A percentile compares a stretch with the other conserved stretches of the same genome.
These are phyloP conservation scores for Lota lota DNA, from an alignment of 2,113 vertebrate genomes.

Conservation along the genomic window DNA sequence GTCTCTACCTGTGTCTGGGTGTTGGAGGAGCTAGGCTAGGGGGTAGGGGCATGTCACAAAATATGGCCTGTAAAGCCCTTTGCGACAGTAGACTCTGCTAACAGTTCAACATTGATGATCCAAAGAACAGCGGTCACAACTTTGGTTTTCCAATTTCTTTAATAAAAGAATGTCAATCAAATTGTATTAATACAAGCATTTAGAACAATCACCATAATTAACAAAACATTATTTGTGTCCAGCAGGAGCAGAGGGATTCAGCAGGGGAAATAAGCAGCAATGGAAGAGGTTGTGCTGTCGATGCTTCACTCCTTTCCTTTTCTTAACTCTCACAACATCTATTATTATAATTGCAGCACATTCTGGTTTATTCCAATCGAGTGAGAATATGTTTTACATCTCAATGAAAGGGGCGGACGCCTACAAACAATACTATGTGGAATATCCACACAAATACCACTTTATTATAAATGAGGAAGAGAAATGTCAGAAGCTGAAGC, in stretches of 20 bases:
- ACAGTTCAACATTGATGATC: too few species aligned
- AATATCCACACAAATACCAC: slow-evolving; percentile 61
- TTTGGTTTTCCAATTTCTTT: too few species aligned
- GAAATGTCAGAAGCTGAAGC: slow-evolving; percentile 41
- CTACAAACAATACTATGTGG: slow-evolving; percentile 38
- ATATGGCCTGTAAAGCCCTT: too few species aligned
- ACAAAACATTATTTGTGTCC: neutral
- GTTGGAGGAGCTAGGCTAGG: too few species aligned
- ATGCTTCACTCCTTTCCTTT: neutral
- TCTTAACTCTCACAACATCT: neutral
- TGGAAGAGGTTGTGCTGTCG: slow-evolving; percentile 2
- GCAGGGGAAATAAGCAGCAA: slow-evolving; percentile 2
- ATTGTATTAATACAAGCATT: too few species aligned
- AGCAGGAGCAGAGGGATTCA: slow-evolving; percentile 5
- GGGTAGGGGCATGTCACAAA: too few species aligned
- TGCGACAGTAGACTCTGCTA: too few species aligned
- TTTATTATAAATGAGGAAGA: slow-evolving; percentile 63
- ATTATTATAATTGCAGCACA: neutral
- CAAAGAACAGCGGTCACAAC: too few species aligned
- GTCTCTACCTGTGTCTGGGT: too few species aligned
- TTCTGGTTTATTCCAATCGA: neutral
- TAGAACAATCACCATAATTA: too few species aligned
- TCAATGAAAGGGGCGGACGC: too few species aligned
- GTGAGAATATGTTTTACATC: neutral
- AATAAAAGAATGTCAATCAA: too few species aligned